Base-by-base conservation (phyloP, 2,888 invertebrate species). In the Amphimallon solstitiale region DNA sequence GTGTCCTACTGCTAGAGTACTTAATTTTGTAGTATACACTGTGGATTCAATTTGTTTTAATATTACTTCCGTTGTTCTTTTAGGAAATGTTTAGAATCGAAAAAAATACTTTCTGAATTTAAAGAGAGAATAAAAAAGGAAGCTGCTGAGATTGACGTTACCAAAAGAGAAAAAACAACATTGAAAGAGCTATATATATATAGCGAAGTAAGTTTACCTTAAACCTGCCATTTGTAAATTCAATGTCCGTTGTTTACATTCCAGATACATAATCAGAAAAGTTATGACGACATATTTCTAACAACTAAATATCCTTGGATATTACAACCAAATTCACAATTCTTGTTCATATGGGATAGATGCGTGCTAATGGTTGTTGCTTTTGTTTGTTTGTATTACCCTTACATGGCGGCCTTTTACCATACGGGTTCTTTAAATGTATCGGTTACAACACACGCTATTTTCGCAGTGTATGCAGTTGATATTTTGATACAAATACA, bases 81-180 rank as follows among this genome's bases (percentile, higher is more conserved):
- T n/a, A 66, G 66, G 66, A 63, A 49, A 48, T 66, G 63, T 35
- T 10, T 63, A 2, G 66, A 63, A n/a, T 56, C 63, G 12, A 66
- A 52, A 23, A 66, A 66, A 17, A 48, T 66, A 19, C 43, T 66
- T 17, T 62, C 66, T 1, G 66, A 56, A 35, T 66, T 66, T 19
- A 66, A 66, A 35, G 63, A 66, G 14, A 19, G 40, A 10, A 63
- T 66, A 19, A 63, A 56, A 37, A 46, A 43, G 2, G 5, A 17
- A 9, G 46, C n/a, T 7, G 6, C 7, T 17, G 2, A 38, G 4
- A n/a, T 17, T 4, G 17, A 37, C 10, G 19, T 35, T 12, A 51
- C 51, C 1, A 29, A 29, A 12, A 2, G 9, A 10, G 17, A 14
- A 0, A 17, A 19, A 10, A 38, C 19, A 9, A 14, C 37, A 9